phyloP scores from a whole-genome alignment of 1,140 invertebrate genomes.

The Drosophila kohkoa region DNA sequence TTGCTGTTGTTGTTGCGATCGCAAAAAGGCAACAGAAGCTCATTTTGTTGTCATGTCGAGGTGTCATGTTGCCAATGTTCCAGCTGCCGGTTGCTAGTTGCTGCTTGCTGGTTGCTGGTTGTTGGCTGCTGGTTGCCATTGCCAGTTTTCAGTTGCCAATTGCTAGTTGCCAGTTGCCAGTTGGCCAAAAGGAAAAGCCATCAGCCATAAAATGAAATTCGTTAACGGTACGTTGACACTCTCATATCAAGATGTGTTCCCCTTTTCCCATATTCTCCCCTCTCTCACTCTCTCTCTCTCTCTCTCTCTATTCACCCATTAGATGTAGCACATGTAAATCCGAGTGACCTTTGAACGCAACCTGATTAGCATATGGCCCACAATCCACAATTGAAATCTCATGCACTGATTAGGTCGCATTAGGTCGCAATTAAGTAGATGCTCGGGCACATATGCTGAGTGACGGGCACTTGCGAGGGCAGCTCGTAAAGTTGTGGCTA shows the following conservation, averaged over 20 bases:
- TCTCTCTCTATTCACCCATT: no score
- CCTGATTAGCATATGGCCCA: slow-evolving; percentile 69
- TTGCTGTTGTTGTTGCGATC: slow-evolving; percentile 51
- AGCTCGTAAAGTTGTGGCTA: not conserved
- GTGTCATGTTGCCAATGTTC: slow-evolving; percentile 81
- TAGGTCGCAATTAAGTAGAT: slow-evolving; percentile 71
- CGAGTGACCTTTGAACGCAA: slow-evolving; percentile 13
- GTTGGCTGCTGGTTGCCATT: slow-evolving; percentile 2
- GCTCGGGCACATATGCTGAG: not conserved
- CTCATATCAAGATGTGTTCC: slow-evolving; percentile 73
- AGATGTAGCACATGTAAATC: slow-evolving; percentile 11
- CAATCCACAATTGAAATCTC: slow-evolving; percentile 56
- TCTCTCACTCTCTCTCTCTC: no score
- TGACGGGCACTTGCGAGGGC: slow-evolving; percentile 2
- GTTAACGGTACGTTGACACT: slow-evolving; percentile 81
- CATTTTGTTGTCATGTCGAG: slow-evolving; percentile 83
- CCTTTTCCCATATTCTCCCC: no score
- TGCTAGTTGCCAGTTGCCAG: slow-evolving; percentile 11
- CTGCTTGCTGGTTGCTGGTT: slow-evolving; percentile 5
- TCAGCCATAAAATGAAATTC: slow-evolving; percentile 68
- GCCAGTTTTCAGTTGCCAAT: slow-evolving; percentile 21
- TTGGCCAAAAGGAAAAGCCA: slow-evolving; percentile 21
- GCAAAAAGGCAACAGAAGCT: slow-evolving; percentile 75
- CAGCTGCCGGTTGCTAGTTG: slow-evolving; percentile 53
- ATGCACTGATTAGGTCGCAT: slow-evolving; percentile 61